Evolutionary conservation across 1,140 invertebrate genomes (phyloP).

Genomic region (Philaenus spumarius): DNA sequence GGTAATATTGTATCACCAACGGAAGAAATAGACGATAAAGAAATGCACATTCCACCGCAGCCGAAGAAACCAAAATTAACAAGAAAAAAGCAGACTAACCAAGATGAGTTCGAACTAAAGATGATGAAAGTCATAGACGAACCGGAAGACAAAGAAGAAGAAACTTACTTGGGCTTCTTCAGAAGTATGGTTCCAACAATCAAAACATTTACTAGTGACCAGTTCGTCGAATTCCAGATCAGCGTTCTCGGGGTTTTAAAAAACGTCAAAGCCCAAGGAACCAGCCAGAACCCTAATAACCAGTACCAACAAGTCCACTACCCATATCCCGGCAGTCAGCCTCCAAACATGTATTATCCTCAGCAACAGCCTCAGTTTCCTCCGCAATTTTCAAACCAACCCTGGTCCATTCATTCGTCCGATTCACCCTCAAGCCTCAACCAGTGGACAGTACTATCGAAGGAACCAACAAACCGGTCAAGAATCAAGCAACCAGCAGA

Average conservation of each 20-base stretch:
- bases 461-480: slow-evolving; percentile 1
- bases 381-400: slow-evolving; percentile 8
- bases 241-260: slow-evolving; percentile 8
- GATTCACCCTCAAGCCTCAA: slow-evolving; percentile 3
- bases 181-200: slow-evolving; percentile 18
- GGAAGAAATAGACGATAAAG: too few relatives aligned
- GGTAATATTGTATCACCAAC: too few relatives aligned
- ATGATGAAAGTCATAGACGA: slow-evolving; percentile 7
- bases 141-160: slow-evolving; percentile 8
- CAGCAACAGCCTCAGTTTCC: slow-evolving; percentile 13
- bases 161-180: slow-evolving; percentile 21
- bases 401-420: slow-evolving; percentile 6
- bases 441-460: too few relatives aligned
- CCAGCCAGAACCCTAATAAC: slow-evolving; percentile 5
- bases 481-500: too few relatives aligned
- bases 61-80: background rate
- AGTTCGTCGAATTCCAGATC: slow-evolving; percentile 12
- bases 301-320: slow-evolving; percentile 11
- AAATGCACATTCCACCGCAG: background rate
- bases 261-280: slow-evolving; percentile 11
- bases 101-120: too few relatives aligned
- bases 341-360: slow-evolving; percentile 7
- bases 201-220: slow-evolving; percentile 15
- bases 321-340: slow-evolving; percentile 8
- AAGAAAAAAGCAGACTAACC: too few relatives aligned